Base-by-base conservation (phyloP, 2,797 vertebrate genomes). In the Crax fasciolata region DNA sequence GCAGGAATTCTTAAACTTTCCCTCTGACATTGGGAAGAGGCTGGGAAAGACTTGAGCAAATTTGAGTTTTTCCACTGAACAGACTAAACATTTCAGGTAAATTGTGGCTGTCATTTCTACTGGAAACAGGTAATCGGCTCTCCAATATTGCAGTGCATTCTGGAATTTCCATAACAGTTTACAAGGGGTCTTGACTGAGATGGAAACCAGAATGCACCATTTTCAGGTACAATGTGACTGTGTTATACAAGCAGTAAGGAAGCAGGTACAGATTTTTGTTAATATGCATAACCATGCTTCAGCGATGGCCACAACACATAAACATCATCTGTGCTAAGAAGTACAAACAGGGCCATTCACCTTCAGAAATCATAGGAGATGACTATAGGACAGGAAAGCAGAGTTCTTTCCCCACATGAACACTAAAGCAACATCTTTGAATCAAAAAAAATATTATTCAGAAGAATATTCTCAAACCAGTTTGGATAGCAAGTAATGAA, bases 151-250 rank as follows among this genome's bases (percentile, higher is more conserved):
- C 63, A 67, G 28, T 73, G 89, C 43, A 52, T 49, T 90, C 87
- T 63, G 59, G 75, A 79, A 74, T 90, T 90, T 89, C 70, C 75
- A 55, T 39, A 67, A 74, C 44, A 49, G 51, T 58, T 94, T 83
- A 57, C n/a, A 83, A 17, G 13, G 27, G 59, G 15, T 71, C 48
- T 66, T 44, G 59, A 39, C 13, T 10, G 61, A 93, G 65, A 90
- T 28, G 67, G 75, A 93, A 95, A 92, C 24, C 63, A 94, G 74
- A 94, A 63, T 35, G 49, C 38, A 91, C 57, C 23, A 57, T 54
- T 77, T 80, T 58, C 14, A 52, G 66, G 49, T 78, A 27, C 71
- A 85, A 87, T 15, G 25, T 15, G 41, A 57, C 54, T 59, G 89
- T 44, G 77, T 48, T 62, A 89, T 48, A 81, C 84, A 82, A 90